Evolutionary conservation across 2,888 invertebrate species (phyloP), one percentile per base, ranked within the genome.

Genomic region (Agrochola lota): DNA sequence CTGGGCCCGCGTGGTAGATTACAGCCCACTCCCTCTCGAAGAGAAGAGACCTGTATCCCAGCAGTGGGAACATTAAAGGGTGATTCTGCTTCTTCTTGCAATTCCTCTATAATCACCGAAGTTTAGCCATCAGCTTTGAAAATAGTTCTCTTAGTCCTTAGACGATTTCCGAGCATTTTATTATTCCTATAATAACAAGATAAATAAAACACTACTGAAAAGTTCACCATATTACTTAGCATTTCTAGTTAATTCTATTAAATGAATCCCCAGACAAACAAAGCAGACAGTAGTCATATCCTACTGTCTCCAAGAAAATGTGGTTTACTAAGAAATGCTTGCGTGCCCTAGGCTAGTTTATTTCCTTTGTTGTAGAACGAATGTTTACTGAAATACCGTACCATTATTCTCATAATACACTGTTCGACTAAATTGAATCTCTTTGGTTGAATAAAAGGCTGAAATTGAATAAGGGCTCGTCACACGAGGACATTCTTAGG

Each of bases 211-310:
- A 7, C 9, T 9, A 17, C 35, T 35, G 11, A 1, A 15, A 23
- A n/a, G 20, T 63, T 17, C 26, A 17, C 71, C n/a, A 43, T 59
- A 52, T 71, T 59, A 59, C 23, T 64, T 15, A 30, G n/a, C 15
- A 71, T 68, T 52, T 43, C 49, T 40, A 20, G n/a, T 78, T 43
- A 68, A 78, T 78, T 77, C 15, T 43, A 30, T 60, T 60, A 68
- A 78, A 49, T 17, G 30, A 71, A 43, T 67, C 49, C 81, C 74
- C 11, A 30, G 62, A 15, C 9, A 43, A 60, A 55, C 46, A 52
- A 40, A 52, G 23, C 30, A 20, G 78, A 66, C 43, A 35, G 73
- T 62, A n/a, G 55, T 57, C 55, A 67, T 67, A 49, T 67, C 55
- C 30, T 20, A 11, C 12, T 55, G 46, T 73, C 26, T 35, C 17